Conservation (phyloP, 1,140 invertebrate genomes). For the Megalonaias nervosa region DNA sequence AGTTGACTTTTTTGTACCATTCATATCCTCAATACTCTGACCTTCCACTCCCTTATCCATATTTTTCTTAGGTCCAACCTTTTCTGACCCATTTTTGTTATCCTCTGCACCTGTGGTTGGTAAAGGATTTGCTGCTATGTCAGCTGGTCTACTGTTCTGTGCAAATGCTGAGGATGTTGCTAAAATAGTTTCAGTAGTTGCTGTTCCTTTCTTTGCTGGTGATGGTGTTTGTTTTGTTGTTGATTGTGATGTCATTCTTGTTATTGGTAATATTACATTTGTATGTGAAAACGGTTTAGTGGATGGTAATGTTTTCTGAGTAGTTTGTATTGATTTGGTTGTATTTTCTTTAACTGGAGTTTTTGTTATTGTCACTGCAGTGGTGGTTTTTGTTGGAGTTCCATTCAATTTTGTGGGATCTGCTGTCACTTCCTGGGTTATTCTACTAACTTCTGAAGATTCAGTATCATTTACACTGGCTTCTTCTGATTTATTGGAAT, state of each 20-base stretch:
- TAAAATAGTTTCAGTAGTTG: slow-evolving; percentile 21
- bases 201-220: slow-evolving; percentile 9
- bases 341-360: slow-evolving; percentile 18
- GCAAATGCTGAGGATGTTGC: background rate
- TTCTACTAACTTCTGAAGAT: background rate
- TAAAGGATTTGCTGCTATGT: no score
- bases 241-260: slow-evolving; percentile 7
- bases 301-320: slow-evolving; percentile 36
- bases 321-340: slow-evolving; percentile 13
- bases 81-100: no score
- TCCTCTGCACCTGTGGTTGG: no score
- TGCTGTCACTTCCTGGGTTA: background rate
- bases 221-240: slow-evolving; percentile 27
- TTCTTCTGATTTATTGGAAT: background rate
- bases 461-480: background rate
- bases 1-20: background rate
- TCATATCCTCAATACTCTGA: no score
- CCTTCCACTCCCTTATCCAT: no score
- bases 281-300: background rate
- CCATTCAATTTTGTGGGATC: slow-evolving; percentile 19
- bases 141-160: no score
- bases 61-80: no score
- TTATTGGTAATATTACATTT: slow-evolving; percentile 8
- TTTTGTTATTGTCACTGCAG: slow-evolving; percentile 20
- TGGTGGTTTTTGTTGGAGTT: slow-evolving; percentile 20